Evolutionary conservation across 2,888 invertebrate species (phyloP).

Genomic region (Zhuqinia jingwanae): DNA sequence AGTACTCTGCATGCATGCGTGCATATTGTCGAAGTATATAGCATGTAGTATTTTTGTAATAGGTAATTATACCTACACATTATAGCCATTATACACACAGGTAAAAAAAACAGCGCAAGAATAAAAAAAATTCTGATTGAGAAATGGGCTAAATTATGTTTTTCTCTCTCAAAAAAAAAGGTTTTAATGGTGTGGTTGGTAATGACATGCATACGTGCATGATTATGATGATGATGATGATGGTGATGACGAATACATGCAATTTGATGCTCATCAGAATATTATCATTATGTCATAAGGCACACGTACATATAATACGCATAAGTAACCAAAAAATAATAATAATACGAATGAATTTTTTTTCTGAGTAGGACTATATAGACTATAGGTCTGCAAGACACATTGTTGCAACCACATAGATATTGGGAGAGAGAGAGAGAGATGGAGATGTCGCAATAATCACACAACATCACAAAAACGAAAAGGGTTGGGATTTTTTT

Average conservation of each 20-base stretch:
- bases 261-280: constrained; percentile 35
- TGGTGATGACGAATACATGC: constrained; percentile 3
- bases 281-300: not conserved
- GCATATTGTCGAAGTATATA: not conserved
- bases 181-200: constrained; percentile 65
- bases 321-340: no score
- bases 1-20: not conserved
- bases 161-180: constrained; percentile 44
- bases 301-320: no score
- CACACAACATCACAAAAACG: constrained; percentile 17
- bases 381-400: not conserved
- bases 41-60: constrained; percentile 17
- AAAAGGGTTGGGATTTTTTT: constrained; percentile 57
- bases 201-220: constrained; percentile 60
- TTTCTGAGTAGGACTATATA: not conserved
- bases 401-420: constrained; percentile 32
- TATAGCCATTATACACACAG: not conserved
- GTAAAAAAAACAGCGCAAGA: not conserved
- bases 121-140: constrained; percentile 57
- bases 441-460: constrained; percentile 44
- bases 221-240: not conserved
- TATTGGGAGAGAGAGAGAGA: constrained; percentile 9
- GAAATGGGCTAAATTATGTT: constrained; percentile 61
- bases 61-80: not conserved
- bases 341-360: not conserved